Percentiles rank a stretch among this genome's conserved stretches.
These are phyloP conservation scores for Chaetodon auriga DNA, from an alignment of 2,113 vertebrate genomes.

Conservation along the genomic window DNA sequence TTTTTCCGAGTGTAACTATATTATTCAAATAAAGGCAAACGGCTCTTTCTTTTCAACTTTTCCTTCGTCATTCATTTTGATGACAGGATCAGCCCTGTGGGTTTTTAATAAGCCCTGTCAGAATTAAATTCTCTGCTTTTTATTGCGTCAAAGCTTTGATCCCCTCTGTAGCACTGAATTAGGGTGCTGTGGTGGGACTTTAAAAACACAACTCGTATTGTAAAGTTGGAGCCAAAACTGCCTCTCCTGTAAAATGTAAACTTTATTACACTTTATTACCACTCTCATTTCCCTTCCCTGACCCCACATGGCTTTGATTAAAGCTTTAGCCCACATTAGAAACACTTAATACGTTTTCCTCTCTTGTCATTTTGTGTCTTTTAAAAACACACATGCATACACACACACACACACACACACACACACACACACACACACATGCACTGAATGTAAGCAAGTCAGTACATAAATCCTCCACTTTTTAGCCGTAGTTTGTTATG, in stretches of 20 bases:
- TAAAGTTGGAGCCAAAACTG: constrained; percentile 17
- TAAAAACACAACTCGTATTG: constrained; percentile 28
- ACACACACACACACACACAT: constrained; percentile 1
- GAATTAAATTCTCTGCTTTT: constrained; percentile 34
- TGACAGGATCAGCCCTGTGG: constrained; percentile 34
- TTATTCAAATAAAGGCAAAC: background rate
- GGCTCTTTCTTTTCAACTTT: background rate
- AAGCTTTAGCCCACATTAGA: constrained; percentile 56
- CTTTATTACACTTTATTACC: constrained; percentile 52
- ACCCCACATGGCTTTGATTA: constrained; percentile 63
- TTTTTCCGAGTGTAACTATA: background rate
- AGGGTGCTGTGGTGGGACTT: constrained; percentile 20
- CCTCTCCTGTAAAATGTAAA: constrained; percentile 57
- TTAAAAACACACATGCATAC: background rate
- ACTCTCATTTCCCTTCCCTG: constrained; percentile 55
- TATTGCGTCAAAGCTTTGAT: constrained; percentile 46
- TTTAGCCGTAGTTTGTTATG: constrained; percentile 10
- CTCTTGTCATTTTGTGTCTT: constrained; percentile 33
- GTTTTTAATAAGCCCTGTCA: constrained; percentile 24
- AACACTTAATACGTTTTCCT: constrained; percentile 31
- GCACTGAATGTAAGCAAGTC: background rate
- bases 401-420: constrained; percentile 1
- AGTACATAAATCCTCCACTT: background rate
- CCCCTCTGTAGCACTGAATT: constrained; percentile 11
- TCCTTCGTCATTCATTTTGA: background rate